A percentile compares a stretch with the other conserved stretches of the same genome.
phyloP scores from a whole-genome alignment of 2,113 vertebrate genomes.

The Lanius ludovicianus region DNA sequence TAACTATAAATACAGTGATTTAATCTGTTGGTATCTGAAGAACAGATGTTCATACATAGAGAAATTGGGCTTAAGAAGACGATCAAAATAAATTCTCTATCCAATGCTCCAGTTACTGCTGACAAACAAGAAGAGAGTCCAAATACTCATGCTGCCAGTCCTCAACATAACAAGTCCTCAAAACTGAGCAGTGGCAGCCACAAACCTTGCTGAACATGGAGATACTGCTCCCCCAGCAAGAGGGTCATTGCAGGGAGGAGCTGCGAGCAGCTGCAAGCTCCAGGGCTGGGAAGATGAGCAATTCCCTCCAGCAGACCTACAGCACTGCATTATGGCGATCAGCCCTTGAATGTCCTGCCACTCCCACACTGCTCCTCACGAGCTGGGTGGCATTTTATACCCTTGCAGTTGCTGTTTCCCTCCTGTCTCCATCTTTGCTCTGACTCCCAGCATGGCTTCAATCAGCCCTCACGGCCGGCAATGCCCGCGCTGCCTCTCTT shows the following conservation, averaged over 20 bases:
- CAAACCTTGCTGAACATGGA: background rate
- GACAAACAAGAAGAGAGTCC: background rate
- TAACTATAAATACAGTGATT: background rate
- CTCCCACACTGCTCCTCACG: background rate
- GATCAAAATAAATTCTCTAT: background rate
- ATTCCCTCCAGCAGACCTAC: background rate
- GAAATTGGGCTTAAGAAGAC: background rate
- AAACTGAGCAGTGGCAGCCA: background rate
- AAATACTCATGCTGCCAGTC: background rate
- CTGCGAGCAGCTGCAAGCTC: background rate
- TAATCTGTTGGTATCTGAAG: background rate
- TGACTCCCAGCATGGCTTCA: background rate
- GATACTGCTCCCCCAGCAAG: background rate
- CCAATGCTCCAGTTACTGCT: background rate
- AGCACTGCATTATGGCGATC: too few relatives aligned
- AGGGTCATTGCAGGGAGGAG: background rate
- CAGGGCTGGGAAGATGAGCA: background rate
- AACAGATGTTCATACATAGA: background rate
- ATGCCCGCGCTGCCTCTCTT: background rate
- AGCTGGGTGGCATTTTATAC: constrained; percentile 19
- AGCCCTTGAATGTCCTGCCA: background rate
- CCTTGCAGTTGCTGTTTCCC: background rate
- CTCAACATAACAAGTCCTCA: background rate
- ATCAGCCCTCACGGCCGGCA: background rate
- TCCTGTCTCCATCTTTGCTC: background rate